Percentiles rank a stretch among this genome's conserved stretches.
These are phyloP conservation scores for Vollenhovia emeryi DNA, from an alignment of 1,140 invertebrate species.

Conservation along the genomic window DNA sequence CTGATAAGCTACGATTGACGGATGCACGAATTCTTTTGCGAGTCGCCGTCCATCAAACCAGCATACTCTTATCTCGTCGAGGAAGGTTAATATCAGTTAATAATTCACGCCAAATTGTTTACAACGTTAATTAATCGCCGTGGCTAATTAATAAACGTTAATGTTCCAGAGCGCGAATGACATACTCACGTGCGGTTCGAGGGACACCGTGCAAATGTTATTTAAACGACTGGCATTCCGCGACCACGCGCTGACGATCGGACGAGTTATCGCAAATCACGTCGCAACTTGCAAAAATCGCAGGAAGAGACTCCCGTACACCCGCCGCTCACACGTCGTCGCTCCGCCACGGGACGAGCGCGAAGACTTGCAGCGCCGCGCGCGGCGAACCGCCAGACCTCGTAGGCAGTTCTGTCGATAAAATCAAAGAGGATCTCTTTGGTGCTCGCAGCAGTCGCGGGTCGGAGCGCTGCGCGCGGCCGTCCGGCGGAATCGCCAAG, in stretches of 20 bases:
- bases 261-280: not conserved
- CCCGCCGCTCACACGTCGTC: too few relatives aligned
- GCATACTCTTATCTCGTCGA: not conserved
- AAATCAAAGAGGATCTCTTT: too few relatives aligned
- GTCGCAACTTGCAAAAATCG: not conserved
- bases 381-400: too few relatives aligned
- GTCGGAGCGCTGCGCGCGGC: too few relatives aligned
- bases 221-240: not conserved
- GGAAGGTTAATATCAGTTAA: not conserved
- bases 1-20: not conserved
- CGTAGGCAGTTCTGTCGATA: too few relatives aligned
- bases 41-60: not conserved
- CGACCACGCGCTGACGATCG: not conserved
- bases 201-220: not conserved
- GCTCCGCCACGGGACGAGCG: too few relatives aligned
- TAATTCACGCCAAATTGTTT: not conserved
- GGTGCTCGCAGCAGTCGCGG: too few relatives aligned
- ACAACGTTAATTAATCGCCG: not conserved
- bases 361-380: too few relatives aligned
- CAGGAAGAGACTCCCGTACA: not conserved
- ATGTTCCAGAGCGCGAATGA: not conserved
- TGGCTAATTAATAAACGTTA: not conserved
- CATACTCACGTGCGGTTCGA: not conserved
- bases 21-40: not conserved
- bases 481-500: too few relatives aligned